A percentile compares a stretch with the other conserved stretches of the same genome.
These are phyloP conservation scores for Aporophyla nigra DNA, from an alignment of 2,888 invertebrate genomes.

Conservation along the genomic window DNA sequence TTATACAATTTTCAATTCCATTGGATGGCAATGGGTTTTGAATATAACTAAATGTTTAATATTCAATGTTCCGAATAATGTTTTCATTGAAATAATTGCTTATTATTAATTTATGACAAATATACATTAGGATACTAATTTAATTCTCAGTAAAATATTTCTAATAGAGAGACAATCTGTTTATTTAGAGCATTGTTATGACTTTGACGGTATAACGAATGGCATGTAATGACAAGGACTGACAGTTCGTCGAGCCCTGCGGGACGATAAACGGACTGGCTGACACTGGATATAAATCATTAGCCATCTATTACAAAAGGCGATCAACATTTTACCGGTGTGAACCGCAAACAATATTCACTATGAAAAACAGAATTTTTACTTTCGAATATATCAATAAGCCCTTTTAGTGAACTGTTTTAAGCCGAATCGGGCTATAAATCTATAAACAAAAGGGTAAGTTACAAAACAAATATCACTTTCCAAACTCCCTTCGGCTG, in stretches of 20 bases:
- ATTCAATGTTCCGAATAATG: slow-evolving; percentile 41
- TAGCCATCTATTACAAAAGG: slow-evolving; percentile 7
- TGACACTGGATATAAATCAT: slow-evolving; percentile 42
- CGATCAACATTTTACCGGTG: slow-evolving; percentile 5
- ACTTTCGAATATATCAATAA: slow-evolving; percentile 13
- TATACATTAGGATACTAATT: slow-evolving; percentile 19
- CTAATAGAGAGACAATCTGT: slow-evolving; percentile 16
- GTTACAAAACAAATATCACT: slow-evolving; percentile 34
- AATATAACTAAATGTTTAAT: slow-evolving; percentile 46
- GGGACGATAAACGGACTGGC: slow-evolving; percentile 23
- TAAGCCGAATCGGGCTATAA: slow-evolving; percentile 13
- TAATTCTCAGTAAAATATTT: slow-evolving; percentile 29
- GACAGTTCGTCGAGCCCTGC: slow-evolving; percentile 39
- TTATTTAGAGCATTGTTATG: slow-evolving; percentile 35
- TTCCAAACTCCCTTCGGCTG: slow-evolving; percentile 12
- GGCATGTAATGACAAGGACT: slow-evolving; percentile 47
- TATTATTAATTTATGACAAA: slow-evolving; percentile 31
- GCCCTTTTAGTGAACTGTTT: slow-evolving; percentile 3
- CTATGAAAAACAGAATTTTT: not conserved
- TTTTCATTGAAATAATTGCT: slow-evolving; percentile 47
- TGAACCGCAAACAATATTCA: slow-evolving; percentile 13
- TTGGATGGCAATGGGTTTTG: slow-evolving; percentile 41
- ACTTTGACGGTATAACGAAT: slow-evolving; percentile 33
- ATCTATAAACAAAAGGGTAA: slow-evolving; percentile 38
- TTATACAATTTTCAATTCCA: slow-evolving; percentile 60